Percentiles rank a stretch among this genome's conserved stretches.
Conservation (phyloP, 2,888 invertebrate genomes). For the Apodemia duryi region DNA sequence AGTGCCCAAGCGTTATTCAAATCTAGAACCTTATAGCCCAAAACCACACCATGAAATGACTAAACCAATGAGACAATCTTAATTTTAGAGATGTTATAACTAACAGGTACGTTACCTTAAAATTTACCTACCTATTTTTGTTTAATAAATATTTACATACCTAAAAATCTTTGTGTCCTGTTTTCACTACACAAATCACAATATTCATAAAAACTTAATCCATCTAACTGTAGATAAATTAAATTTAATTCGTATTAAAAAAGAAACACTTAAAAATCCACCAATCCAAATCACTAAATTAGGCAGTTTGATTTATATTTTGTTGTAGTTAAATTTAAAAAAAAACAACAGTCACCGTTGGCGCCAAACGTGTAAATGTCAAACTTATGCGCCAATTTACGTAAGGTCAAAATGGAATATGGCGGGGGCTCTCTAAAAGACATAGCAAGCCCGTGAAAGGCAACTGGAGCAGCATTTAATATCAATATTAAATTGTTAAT, state of each 20-base stretch:
- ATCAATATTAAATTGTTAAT: background rate
- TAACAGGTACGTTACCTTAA: too few relatives aligned
- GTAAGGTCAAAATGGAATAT: slow-evolving; percentile 11
- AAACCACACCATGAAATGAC: too few relatives aligned
- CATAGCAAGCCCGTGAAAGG: slow-evolving; percentile 10
- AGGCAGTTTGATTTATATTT: background rate
- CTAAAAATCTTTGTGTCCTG: background rate
- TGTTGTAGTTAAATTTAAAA: background rate
- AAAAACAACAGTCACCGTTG: slow-evolving; percentile 31
- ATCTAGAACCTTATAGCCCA: too few relatives aligned
- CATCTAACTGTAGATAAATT: background rate
- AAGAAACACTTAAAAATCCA: background rate
- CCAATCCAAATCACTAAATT: background rate
- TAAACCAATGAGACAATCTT: too few relatives aligned
- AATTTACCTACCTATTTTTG: too few relatives aligned
- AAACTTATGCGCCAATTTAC: slow-evolving; percentile 36
- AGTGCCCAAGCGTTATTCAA: too few relatives aligned
- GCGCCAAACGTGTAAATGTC: slow-evolving; percentile 64
- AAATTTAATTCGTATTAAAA: background rate
- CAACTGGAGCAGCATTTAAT: background rate
- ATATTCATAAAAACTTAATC: background rate
- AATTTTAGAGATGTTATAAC: too few relatives aligned
- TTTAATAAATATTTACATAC: background rate
- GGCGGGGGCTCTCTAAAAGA: slow-evolving; percentile 4
- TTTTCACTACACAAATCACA: slow-evolving; percentile 1